Evolutionary conservation across 2,888 invertebrate genomes (phyloP), one percentile per base, ranked within the genome.

Genomic region (Liposcelis brunnea): DNA sequence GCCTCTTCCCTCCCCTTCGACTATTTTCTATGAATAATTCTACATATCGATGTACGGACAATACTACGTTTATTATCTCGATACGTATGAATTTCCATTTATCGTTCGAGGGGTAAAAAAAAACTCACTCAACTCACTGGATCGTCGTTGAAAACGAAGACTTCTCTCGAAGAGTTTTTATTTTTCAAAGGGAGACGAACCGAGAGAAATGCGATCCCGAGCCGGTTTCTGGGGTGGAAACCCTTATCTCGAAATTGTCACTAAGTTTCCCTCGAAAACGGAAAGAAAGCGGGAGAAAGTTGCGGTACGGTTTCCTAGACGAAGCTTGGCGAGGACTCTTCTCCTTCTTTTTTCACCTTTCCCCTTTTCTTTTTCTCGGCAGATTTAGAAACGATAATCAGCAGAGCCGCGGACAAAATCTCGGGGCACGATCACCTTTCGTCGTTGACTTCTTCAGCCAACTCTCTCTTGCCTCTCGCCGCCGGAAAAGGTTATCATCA

Each of bases 361-460:
- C n/a, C n/a, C n/a, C n/a, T n/a, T n/a, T n/a, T n/a, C n/a, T 34
- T 44, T 44, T 4, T 36, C 7, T 21, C 47, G 47, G 8, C 44
- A 49, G 49, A 45, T 49, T 14, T 47, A 21, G 48, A 48, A 21
- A 31, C 33, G 18, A 43, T 47, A 7, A 36, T 45, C 14, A 45
- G 45, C 33, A 47, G 34, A 16, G 37, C 46, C n/a, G 42, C 45
- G 16, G 49, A 49, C 4, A 48, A 49, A 42, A 36, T 32, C 14
- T 44, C 45, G 31, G 48, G 36, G 34, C 51, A 48, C 43, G 45
- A 33, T 21, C 51, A 49, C 19, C 43, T 45, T 26, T 40, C 51
- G 10, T 40, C 49, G 7, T 40, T 40, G 19, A 40, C 40, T 19
- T 40, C 40, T 16, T 18, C 40, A 6, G 21, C 40, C 19, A 40